Conservation (phyloP, 2,113 vertebrate genomes). For the Microcebus ravelobensis region DNA sequence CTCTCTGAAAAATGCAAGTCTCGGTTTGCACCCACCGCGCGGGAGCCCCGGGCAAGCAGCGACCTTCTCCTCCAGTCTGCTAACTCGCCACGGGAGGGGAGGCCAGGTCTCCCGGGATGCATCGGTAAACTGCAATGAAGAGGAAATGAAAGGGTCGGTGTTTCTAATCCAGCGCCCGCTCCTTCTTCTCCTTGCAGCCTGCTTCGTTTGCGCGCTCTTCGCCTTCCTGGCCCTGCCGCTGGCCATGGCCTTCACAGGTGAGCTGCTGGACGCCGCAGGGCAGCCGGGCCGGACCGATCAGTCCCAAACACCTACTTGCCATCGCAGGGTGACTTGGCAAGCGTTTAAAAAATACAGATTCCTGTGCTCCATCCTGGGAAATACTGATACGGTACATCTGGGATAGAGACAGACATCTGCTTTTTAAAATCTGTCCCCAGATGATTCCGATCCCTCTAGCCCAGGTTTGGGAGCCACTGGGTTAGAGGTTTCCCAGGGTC, state of each 20-base stretch:
- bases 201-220: conserved; percentile 78
- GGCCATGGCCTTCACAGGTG: conserved; percentile 84
- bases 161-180: not conserved
- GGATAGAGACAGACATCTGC: not conserved
- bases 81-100: not conserved
- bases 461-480: not conserved
- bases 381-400: not conserved
- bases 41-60: not conserved
- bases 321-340: not conserved
- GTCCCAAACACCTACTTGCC: not conserved
- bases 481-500: not conserved
- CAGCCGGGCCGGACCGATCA: not conserved
- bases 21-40: not conserved
- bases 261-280: not conserved
- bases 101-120: not conserved
- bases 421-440: not conserved
- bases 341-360: not conserved
- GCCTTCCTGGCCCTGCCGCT: conserved; percentile 81
- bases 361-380: not conserved
- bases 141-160: not conserved
- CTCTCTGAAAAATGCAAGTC: not conserved
- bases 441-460: not conserved
- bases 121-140: not conserved
- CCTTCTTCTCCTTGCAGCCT: conserved; percentile 75
- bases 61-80: conserved; percentile 9